Conservation (phyloP, 2,113 vertebrate genomes). For the Cathartes aura region DNA sequence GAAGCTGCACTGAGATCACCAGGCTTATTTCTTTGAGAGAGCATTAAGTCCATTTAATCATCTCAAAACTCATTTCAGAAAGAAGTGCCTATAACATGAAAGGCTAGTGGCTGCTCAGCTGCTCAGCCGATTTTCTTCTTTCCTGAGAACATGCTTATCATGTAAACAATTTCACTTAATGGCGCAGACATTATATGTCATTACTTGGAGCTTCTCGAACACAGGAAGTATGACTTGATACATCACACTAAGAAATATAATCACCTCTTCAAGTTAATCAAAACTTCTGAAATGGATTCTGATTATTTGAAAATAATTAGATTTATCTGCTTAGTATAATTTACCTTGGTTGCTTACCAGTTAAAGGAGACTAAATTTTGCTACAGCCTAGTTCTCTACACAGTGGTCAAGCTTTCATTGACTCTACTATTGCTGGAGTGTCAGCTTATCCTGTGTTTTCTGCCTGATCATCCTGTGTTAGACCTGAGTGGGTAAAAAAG, state of each 20-base stretch:
- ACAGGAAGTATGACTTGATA: neutral
- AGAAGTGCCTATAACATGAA: neutral
- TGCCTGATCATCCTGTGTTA: neutral
- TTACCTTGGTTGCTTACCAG: neutral
- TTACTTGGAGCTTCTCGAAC: neutral
- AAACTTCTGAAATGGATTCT: slow-evolving; percentile 22
- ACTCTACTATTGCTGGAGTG: neutral
- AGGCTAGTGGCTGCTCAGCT: neutral
- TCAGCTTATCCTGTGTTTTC: neutral
- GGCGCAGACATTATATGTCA: neutral
- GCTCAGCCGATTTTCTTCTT: neutral
- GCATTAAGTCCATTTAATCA: neutral
- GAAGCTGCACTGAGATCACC: neutral
- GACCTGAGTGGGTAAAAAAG: neutral
- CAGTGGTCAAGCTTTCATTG: neutral
- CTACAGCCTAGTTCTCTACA: neutral
- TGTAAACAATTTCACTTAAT: neutral
- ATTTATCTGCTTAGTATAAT: slow-evolving; percentile 12
- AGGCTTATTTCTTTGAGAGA: neutral
- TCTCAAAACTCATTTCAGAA: slow-evolving; percentile 22
- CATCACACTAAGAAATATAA: slow-evolving; percentile 25
- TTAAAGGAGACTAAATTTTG: neutral
- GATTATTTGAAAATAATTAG: slow-evolving; percentile 31
- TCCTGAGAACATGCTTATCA: neutral
- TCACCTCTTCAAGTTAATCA: slow-evolving; percentile 27